Base-by-base conservation (phyloP, 2,113 vertebrate species). In the Tenrec ecaudatus region DNA sequence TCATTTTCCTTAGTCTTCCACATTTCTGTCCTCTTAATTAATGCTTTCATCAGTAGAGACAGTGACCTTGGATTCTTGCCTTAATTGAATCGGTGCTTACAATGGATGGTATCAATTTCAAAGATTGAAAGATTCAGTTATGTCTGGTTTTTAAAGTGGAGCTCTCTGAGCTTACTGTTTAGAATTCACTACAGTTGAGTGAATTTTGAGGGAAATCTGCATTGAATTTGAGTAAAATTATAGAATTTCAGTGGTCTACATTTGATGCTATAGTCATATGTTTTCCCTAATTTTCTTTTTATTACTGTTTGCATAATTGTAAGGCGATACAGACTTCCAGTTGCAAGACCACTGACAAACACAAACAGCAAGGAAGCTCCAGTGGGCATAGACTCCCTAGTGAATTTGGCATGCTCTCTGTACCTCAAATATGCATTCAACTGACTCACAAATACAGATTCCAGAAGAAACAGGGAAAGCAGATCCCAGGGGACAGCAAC, bases 201-300 rank as follows among this genome's bases (percentile, higher is more conserved):
- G 64, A 66, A 92, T 88, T 81, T 83, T 0, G 27, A 10, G 10
- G 62, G 10, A 22, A 7, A 94, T 94, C 92, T 97, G 92, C 79
- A 91, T 82, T 90, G 76, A 92, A 93, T 94, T 97, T 95, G 93
- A 94, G 58, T 90, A 86, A 95, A 95, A 95, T 97, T 95, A 94
- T 76, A 76, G 94, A 95, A 77, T 95, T 78, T 78, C 43, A 79
- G 84, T 83, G 77, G 43, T 76, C 77, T 92, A 73, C 47, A 94
- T 91, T 31, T 68, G 57, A 92, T 87, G 66, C 93, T 96, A 29
- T 81, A 91, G 40, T 85, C 71, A 31, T 43, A 60, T 4, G 15
- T 22, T 96, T 91, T 93, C 47, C 1, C 82, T 86, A 81, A 25
- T 92, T 93, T 93, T 90, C 60, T 93, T 96, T 90, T 94, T 93